These are phyloP conservation scores for Saccostrea glomerata DNA, from an alignment of 1,140 invertebrate species.

Conservation along the genomic window DNA sequence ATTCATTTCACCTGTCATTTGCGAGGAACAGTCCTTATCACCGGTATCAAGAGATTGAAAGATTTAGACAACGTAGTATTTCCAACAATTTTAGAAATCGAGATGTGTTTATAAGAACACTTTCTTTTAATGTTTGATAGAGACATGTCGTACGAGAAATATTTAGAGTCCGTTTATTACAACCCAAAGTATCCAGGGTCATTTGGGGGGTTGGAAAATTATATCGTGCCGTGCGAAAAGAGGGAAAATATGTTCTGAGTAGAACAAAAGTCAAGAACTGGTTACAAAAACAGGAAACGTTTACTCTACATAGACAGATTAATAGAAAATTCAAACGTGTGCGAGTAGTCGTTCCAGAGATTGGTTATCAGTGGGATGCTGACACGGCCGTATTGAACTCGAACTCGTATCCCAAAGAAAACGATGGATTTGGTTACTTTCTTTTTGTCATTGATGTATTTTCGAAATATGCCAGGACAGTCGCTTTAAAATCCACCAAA, in stretches of 20 bases:
- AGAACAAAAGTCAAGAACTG: slow-evolving; percentile 51
- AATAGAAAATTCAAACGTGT: slow-evolving; percentile 43
- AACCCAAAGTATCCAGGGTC: slow-evolving; percentile 52
- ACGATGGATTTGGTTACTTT: slow-evolving; percentile 51
- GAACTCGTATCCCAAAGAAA: slow-evolving; percentile 45
- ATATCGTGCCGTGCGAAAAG: slow-evolving; percentile 43
- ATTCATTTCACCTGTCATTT: slow-evolving; percentile 49
- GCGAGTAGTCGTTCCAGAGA: slow-evolving; percentile 49
- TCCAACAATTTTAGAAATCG: slow-evolving; percentile 28
- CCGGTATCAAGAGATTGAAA: slow-evolving; percentile 24
- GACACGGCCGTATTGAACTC: slow-evolving; percentile 52
- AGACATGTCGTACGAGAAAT: slow-evolving; percentile 38
- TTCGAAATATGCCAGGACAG: slow-evolving; percentile 43
- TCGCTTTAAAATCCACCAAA: slow-evolving; percentile 36
- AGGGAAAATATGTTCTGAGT: slow-evolving; percentile 55
- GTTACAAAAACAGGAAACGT: slow-evolving; percentile 53
- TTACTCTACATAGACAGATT: slow-evolving; percentile 52
- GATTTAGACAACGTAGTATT: slow-evolving; percentile 33
- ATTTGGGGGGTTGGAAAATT: slow-evolving; percentile 53
- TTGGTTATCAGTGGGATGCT: slow-evolving; percentile 58
- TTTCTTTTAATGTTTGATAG: background rate
- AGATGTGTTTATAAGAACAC: slow-evolving; percentile 40
- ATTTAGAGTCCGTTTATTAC: slow-evolving; percentile 53
- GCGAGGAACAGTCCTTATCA: slow-evolving; percentile 47
- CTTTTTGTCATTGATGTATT: slow-evolving; percentile 46